phyloP scores from a whole-genome alignment of 1,140 invertebrate genomes.

The Bilobella aurantiaca region DNA sequence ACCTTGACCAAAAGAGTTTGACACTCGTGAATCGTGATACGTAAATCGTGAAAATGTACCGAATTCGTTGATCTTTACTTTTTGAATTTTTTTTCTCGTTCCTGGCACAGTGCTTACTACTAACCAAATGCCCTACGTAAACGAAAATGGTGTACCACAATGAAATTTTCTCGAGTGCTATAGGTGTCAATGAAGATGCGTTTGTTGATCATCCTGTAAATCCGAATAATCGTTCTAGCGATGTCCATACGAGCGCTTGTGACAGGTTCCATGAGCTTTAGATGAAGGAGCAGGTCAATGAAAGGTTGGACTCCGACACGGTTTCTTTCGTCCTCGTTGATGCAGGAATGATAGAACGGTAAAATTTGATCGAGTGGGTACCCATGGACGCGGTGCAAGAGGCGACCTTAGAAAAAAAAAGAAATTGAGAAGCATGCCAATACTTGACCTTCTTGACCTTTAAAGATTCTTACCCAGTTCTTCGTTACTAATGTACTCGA shows the following conservation, averaged over 20 bases:
- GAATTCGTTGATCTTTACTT: not conserved
- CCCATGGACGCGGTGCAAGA: conserved; percentile 9
- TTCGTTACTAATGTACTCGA: conserved; percentile 7
- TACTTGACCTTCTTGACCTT: not conserved
- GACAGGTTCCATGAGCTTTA: not conserved
- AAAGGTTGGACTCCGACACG: not conserved
- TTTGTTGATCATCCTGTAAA: conserved; percentile 13
- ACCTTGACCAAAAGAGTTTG: conserved; percentile 5
- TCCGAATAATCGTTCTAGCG: conserved; percentile 5
- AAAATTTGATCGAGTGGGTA: conserved; percentile 21
- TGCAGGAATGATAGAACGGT: conserved; percentile 20
- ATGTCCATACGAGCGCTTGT: not conserved
- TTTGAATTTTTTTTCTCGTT: not conserved
- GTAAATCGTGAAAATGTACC: not conserved
- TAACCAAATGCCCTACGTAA: not conserved
- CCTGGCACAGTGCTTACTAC: not conserved
- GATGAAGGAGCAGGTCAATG: conserved; percentile 7
- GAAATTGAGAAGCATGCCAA: not conserved
- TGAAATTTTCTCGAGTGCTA: conserved; percentile 4
- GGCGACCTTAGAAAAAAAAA: not conserved
- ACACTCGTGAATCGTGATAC: not conserved
- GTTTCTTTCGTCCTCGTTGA: conserved; percentile 12
- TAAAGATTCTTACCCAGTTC: not conserved
- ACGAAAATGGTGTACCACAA: not conserved
- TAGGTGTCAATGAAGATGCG: conserved; percentile 19